These are phyloP conservation scores for Odontophorus gujanensis DNA, from an alignment of 2,113 vertebrate genomes.

Conservation along the genomic window DNA sequence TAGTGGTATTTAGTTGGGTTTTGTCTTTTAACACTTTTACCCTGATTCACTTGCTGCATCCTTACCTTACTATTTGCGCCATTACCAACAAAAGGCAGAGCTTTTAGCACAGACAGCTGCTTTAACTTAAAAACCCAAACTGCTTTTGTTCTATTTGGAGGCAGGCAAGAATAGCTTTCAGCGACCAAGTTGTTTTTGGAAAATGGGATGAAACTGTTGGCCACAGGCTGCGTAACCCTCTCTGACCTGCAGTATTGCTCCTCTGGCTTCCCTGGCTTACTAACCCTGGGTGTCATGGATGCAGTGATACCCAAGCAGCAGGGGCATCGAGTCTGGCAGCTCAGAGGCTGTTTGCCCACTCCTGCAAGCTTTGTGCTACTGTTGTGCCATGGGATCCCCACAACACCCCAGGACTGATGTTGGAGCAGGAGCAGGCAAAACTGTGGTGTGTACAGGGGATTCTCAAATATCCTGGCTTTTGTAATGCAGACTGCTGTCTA, in stretches of 20 bases:
- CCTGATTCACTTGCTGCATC: neutral
- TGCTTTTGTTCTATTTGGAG: neutral
- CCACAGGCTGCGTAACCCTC: neutral
- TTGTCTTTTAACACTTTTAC: neutral
- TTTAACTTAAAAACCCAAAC: neutral
- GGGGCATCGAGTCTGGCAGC: neutral
- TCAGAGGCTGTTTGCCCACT: neutral
- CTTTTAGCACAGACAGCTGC: neutral
- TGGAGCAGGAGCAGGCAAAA: neutral
- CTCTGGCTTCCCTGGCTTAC: neutral
- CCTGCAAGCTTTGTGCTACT: neutral
- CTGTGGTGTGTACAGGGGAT: neutral
- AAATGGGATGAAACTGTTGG: neutral
- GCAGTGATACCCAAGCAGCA: neutral
- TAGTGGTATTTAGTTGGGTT: neutral
- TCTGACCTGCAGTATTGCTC: neutral
- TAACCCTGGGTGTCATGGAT: neutral
- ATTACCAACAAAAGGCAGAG: neutral
- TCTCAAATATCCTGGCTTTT: neutral
- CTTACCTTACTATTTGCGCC: neutral
- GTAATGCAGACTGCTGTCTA: neutral
- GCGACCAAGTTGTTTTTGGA: neutral
- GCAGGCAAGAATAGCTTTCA: neutral
- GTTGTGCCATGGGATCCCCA: neutral
- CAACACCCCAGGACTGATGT: neutral